Base-by-base conservation (phyloP, 2,797 vertebrate species). In the Myotis planiceps region DNA sequence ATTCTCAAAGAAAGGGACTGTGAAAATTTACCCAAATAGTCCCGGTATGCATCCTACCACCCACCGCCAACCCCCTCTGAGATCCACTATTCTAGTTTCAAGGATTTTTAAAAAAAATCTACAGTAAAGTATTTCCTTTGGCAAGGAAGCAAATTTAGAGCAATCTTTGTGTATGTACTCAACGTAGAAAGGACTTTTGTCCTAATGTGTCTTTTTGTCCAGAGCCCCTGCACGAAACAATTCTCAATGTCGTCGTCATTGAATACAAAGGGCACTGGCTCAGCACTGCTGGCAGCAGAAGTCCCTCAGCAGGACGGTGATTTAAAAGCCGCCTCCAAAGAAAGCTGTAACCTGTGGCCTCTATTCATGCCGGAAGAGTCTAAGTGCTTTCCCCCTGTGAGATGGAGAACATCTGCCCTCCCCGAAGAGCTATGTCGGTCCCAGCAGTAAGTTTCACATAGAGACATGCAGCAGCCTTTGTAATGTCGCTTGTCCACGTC, bases 341-440 rank as follows among this genome's bases (percentile, higher is more conserved):
- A 92, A 96, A 96, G 89, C 89, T 51, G 29, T 89, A 87, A 96
- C 94, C 96, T 79, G 72, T 88, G 96, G 95, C 93, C 93, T 96
- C 90, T 23, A 15, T 91, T 95, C 93, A 86, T 19, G 29, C 85
- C 5, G 39, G 80, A 88, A 97, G 92, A 86, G 65, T 45, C 92
- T 27, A 39, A 75, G 29, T 79, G 83, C 72, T 89, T 85, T 74
- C 1, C 53, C 85, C 42, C 88, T 89, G 94, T 86, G 81, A 93
- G 63, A 90, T 34, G 71, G 47, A 87, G 94, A 93, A 79, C 89
- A 92, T 90, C 96, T 95, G 91, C 18, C 34, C 21, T 82, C 72
- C 76, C 71, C 37, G 37, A 76, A 47, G 80, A 69, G 49, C 83
- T 47, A n/a, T 4, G 29, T 91, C 29, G 42, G 66, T 92, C 80